phyloP scores from a whole-genome alignment of 2,888 invertebrate species.

The Leucophenga montana region DNA sequence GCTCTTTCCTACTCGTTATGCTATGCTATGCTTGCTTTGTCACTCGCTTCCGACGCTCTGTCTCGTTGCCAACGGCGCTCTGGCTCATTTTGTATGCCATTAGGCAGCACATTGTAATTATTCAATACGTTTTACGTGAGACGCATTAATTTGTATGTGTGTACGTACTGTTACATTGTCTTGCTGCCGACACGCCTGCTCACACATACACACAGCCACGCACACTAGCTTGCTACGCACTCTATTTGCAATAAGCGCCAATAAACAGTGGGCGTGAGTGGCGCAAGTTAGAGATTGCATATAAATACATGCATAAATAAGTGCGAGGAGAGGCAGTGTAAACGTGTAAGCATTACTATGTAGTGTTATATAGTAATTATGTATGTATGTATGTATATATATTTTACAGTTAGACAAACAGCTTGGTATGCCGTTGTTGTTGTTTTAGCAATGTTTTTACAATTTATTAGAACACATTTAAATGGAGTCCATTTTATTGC shows the following conservation, averaged over 20 bases:
- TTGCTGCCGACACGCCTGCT: not conserved
- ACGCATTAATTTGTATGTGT: slow-evolving; percentile 44
- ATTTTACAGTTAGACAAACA: slow-evolving; percentile 2
- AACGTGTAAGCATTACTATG: not conserved
- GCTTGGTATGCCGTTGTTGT: slow-evolving; percentile 40
- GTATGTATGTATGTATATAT: too few relatives aligned
- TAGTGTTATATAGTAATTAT: too few relatives aligned
- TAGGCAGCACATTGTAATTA: slow-evolving; percentile 60
- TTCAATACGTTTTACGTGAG: slow-evolving; percentile 66
- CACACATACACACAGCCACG: slow-evolving; percentile 15
- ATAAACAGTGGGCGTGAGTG: not conserved
- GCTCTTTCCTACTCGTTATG: slow-evolving; percentile 33
- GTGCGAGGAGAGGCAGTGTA: not conserved
- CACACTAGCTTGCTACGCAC: slow-evolving; percentile 40
- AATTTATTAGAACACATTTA: slow-evolving; percentile 54
- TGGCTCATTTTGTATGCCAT: slow-evolving; percentile 57
- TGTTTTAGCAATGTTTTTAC: too few relatives aligned
- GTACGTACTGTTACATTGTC: not conserved
- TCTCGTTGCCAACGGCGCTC: not conserved
- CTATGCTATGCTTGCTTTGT: not conserved
- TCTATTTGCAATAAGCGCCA: not conserved
- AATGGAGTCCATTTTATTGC: slow-evolving; percentile 54
- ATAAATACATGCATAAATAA: not conserved
- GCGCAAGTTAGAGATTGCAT: not conserved
- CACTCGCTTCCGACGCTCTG: not conserved